A percentile compares a stretch with the other conserved stretches of the same genome.
Conservation (phyloP, 2,888 invertebrate genomes). For the Dascillus cervinus region DNA sequence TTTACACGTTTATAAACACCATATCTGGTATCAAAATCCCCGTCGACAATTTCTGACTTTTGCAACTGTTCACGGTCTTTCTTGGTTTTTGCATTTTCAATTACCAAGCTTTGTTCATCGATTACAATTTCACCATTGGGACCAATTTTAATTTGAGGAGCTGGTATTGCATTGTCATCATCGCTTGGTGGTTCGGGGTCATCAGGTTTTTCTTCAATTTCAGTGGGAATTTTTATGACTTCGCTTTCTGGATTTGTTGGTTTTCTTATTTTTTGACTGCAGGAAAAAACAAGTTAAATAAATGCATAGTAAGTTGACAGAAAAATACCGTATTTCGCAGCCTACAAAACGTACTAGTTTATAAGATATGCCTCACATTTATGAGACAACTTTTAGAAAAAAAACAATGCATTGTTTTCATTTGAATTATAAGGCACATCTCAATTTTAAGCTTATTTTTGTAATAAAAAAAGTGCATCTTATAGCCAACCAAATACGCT, state of each 20-base stretch:
- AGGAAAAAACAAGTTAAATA: slow-evolving; percentile 1
- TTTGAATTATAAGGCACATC: too few species aligned
- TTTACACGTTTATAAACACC: slow-evolving; percentile 61
- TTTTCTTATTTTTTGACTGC: slow-evolving; percentile 6
- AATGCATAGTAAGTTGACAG: too few species aligned
- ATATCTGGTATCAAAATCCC: slow-evolving; percentile 48
- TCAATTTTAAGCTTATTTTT: too few species aligned
- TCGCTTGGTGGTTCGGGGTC: slow-evolving; percentile 17
- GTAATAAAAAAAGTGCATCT: too few species aligned
- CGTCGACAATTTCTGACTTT: slow-evolving; percentile 56
- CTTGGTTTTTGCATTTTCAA: slow-evolving; percentile 62
- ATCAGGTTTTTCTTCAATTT: slow-evolving; percentile 11
- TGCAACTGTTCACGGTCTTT: slow-evolving; percentile 56
- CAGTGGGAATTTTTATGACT: not conserved
- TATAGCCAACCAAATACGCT: too few species aligned
- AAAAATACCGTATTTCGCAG: too few species aligned
- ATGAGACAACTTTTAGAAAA: too few species aligned
- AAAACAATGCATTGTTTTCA: too few species aligned
- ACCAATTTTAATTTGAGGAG: slow-evolving; percentile 79
- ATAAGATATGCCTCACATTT: too few species aligned
- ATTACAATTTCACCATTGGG: slow-evolving; percentile 78
- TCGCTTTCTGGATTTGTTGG: not conserved
- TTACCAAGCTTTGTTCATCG: slow-evolving; percentile 77
- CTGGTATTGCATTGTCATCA: slow-evolving; percentile 45
- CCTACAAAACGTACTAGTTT: too few species aligned